phyloP scores from a whole-genome alignment of 2,113 vertebrate genomes.

The Phalacrocorax brasilianus region DNA sequence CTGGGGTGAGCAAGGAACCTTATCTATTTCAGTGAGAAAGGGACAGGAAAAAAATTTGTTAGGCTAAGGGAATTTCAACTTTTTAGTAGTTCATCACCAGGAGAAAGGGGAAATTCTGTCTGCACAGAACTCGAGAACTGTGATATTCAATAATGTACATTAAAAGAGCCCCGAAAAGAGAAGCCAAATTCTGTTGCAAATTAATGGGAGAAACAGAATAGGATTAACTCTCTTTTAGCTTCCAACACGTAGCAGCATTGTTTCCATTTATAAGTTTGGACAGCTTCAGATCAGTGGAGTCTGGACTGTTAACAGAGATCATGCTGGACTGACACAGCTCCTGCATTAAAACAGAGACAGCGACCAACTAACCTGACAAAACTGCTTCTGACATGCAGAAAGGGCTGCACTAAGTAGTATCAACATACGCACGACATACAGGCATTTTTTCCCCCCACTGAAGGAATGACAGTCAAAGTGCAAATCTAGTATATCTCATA shows the following conservation, averaged over 20 bases:
- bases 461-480: neutral
- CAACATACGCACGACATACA: accelerated
- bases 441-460: neutral
- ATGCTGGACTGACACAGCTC: neutral
- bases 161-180: neutral
- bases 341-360: neutral
- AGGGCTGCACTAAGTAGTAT: neutral
- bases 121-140: neutral
- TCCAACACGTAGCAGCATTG: neutral
- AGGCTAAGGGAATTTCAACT: neutral
- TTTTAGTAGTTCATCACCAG: neutral
- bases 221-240: neutral
- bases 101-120: neutral
- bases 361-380: neutral
- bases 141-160: neutral
- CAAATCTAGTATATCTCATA: neutral
- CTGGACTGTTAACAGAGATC: neutral
- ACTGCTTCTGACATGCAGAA: accelerated
- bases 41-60: neutral
- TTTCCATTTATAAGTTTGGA: neutral
- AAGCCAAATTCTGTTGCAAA: neutral
- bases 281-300: neutral
- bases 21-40: neutral
- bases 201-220: neutral
- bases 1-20: neutral